These are phyloP conservation scores for Leptodactylus fallax DNA, from an alignment of 2,797 vertebrate species.

Conservation along the genomic window DNA sequence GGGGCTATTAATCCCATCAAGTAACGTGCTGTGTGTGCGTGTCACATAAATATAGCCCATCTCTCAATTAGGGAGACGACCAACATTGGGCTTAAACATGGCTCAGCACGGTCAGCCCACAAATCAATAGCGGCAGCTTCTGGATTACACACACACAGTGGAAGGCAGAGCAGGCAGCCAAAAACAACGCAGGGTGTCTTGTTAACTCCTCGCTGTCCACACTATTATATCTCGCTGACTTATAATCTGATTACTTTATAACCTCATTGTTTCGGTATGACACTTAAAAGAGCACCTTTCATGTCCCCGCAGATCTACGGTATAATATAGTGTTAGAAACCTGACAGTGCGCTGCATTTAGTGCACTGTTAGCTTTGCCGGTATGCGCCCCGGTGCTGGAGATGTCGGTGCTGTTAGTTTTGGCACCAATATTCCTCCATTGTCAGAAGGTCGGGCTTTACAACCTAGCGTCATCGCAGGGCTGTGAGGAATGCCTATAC, in stretches of 20 bases:
- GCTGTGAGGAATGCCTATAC: too few relatives aligned
- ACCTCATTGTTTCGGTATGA: neutral
- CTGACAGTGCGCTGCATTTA: too few relatives aligned
- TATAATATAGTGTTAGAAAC: too few relatives aligned
- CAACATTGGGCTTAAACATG: constrained; percentile 22
- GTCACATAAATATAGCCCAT: constrained; percentile 53
- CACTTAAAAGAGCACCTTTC: too few relatives aligned
- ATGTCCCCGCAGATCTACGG: too few relatives aligned
- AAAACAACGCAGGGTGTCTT: neutral
- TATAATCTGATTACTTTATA: neutral
- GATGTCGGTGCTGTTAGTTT: too few relatives aligned
- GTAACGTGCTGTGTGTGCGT: constrained; percentile 22
- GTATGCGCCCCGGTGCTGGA: too few relatives aligned
- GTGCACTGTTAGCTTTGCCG: too few relatives aligned
- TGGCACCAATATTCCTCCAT: too few relatives aligned
- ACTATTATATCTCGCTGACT: neutral
- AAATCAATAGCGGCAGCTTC: constrained; percentile 46
- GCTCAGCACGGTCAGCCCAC: constrained; percentile 48
- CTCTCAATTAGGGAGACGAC: constrained; percentile 56
- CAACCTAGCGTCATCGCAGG: too few relatives aligned
- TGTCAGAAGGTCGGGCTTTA: too few relatives aligned
- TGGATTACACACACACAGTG: neutral
- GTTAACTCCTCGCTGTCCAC: neutral
- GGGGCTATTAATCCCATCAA: constrained; percentile 45
- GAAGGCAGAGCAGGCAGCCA: neutral